phyloP scores from a whole-genome alignment of 2,113 vertebrate species.

The Galemys pyrenaicus region DNA sequence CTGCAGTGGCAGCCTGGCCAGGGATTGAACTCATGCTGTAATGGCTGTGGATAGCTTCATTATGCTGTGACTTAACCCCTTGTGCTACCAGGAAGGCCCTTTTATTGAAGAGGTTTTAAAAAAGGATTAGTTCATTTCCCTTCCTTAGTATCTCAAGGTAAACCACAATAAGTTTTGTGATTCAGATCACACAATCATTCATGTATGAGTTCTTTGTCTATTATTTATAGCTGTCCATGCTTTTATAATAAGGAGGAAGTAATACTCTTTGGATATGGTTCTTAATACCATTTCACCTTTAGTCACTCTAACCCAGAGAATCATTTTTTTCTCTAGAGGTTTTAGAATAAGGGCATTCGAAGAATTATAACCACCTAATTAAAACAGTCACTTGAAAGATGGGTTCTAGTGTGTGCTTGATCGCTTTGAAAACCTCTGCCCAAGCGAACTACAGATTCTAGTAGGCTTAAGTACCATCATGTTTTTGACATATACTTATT shows the following conservation, averaged over 20 bases:
- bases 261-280: not conserved
- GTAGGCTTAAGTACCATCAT: not conserved
- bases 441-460: not conserved
- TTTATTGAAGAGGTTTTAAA: not conserved
- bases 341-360: not conserved
- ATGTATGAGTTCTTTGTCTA: not conserved
- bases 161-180: not conserved
- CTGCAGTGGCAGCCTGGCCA: too few relatives aligned
- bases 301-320: not conserved
- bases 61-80: not conserved
- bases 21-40: too few relatives aligned
- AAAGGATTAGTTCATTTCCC: not conserved
- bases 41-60: too few relatives aligned
- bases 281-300: not conserved
- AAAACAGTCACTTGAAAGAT: conserved; percentile 42
- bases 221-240: not conserved
- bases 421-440: conserved; percentile 17
- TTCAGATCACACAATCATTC: not conserved
- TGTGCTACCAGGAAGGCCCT: too few relatives aligned
- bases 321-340: conserved; percentile 32
- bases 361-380: conserved; percentile 38
- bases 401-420: not conserved
- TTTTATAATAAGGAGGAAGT: not conserved
- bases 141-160: not conserved
- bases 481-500: not conserved